These are phyloP conservation scores for Leptothorax acervorum DNA, from an alignment of 2,888 invertebrate genomes.

Conservation along the genomic window DNA sequence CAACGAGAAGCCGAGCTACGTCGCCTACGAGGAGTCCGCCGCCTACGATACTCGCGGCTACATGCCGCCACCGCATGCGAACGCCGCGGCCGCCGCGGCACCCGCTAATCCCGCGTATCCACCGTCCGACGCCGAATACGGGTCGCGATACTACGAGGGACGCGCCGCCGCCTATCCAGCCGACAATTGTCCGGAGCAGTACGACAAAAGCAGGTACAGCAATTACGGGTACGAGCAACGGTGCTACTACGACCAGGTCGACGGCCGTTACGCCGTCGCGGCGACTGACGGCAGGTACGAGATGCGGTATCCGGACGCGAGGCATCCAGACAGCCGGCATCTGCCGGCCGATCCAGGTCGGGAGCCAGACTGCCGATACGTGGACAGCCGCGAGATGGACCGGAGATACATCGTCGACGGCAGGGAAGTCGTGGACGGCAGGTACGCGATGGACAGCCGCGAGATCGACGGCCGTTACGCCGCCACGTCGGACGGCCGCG, in stretches of 20 bases:
- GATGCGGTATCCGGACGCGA: constrained; percentile 71
- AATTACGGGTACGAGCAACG: constrained; percentile 76
- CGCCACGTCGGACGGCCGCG: constrained; percentile 72
- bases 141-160: constrained; percentile 76
- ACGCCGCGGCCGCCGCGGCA: constrained; percentile 45
- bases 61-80: constrained; percentile 63
- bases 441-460: constrained; percentile 71
- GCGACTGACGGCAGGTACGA: constrained; percentile 73
- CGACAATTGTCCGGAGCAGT: constrained; percentile 68
- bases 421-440: constrained; percentile 74
- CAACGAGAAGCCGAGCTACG: constrained; percentile 73
- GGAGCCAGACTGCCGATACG: constrained; percentile 71
- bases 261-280: constrained; percentile 70
- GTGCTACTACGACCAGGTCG: constrained; percentile 75
- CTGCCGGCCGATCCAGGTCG: constrained; percentile 69
- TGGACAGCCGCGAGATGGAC: constrained; percentile 72
- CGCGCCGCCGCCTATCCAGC: constrained; percentile 67
- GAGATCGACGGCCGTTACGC: constrained; percentile 71
- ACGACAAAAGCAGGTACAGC: constrained; percentile 78
- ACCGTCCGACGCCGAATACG: constrained; percentile 75
- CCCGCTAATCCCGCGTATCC: constrained; percentile 70
- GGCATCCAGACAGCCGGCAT: constrained; percentile 69
- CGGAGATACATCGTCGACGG: constrained; percentile 75
- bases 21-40: constrained; percentile 76
- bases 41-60: constrained; percentile 76